Percentiles rank a stretch among this genome's conserved stretches.
phyloP scores from a whole-genome alignment of 2,797 vertebrate species.

The Calcarius lapponicus region DNA sequence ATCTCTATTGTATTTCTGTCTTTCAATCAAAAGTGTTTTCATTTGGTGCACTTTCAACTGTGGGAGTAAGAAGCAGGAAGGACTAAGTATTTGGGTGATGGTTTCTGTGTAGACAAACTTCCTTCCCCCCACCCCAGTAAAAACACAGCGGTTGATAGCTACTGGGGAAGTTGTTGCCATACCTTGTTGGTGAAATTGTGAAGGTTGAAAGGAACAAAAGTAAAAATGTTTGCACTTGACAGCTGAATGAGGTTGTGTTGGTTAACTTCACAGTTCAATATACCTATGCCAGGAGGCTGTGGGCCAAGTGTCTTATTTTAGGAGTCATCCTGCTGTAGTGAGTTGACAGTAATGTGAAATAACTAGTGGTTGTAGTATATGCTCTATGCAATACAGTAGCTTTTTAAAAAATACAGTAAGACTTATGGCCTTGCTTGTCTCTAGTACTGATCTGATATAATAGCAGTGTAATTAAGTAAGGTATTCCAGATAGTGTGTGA shows the following conservation, averaged over 20 bases:
- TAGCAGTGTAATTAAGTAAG: slow-evolving; percentile 2
- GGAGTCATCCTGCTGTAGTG: not conserved
- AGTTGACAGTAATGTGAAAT: not conserved
- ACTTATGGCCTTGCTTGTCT: not conserved
- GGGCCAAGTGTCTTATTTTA: not conserved
- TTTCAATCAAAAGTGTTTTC: not conserved
- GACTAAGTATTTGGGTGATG: not conserved
- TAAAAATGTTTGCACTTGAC: not conserved
- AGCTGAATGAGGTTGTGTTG: not conserved
- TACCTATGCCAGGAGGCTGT: not conserved
- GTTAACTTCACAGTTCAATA: not conserved
- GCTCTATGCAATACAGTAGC: not conserved
- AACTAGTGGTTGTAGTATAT: not conserved
- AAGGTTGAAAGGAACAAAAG: not conserved
- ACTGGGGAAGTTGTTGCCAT: not conserved
- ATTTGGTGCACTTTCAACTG: not conserved
- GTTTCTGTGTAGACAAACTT: not conserved
- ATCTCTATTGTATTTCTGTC: not conserved
- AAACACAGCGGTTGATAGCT: not conserved
- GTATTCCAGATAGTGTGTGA: not conserved
- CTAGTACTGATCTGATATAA: not conserved
- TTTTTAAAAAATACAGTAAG: not conserved
- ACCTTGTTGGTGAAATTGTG: not conserved
- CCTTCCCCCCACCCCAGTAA: not conserved
- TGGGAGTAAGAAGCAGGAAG: not conserved